phyloP scores from a whole-genome alignment of 2,888 invertebrate species.

The Idaea aversata region DNA sequence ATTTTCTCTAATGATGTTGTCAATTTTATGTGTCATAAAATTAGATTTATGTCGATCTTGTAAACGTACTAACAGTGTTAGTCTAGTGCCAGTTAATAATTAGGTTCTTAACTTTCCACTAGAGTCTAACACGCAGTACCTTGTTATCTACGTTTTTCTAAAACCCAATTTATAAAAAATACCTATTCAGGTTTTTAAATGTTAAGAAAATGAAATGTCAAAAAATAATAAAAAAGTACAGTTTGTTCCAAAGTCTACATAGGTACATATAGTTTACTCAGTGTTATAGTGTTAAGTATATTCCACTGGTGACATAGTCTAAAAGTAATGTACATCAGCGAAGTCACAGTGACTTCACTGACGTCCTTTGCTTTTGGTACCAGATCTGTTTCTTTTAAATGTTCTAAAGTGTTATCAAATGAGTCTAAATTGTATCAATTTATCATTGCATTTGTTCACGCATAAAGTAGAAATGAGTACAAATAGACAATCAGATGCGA shows the following conservation, averaged over 20 bases:
- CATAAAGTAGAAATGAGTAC: too few species aligned
- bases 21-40: slow-evolving; percentile 31
- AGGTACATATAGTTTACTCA: background rate
- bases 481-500: too few species aligned
- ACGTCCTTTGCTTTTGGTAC: background rate
- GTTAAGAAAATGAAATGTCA: background rate
- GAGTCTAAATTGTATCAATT: background rate
- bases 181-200: background rate
- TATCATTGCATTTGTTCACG: background rate
- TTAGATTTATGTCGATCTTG: slow-evolving; percentile 2
- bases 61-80: background rate
- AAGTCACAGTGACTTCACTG: too few species aligned
- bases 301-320: too few species aligned
- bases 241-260: background rate
- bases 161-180: background rate
- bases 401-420: background rate
- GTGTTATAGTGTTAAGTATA: background rate
- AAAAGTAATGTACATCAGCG: too few species aligned
- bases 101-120: background rate
- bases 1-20: background rate
- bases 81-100: slow-evolving; percentile 4
- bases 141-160: background rate
- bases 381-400: background rate
- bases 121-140: background rate
- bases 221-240: background rate